Percentiles rank a stretch among this genome's conserved stretches.
Conservation (phyloP, 2,113 vertebrate genomes). For the Paralichthys olivaceus region DNA sequence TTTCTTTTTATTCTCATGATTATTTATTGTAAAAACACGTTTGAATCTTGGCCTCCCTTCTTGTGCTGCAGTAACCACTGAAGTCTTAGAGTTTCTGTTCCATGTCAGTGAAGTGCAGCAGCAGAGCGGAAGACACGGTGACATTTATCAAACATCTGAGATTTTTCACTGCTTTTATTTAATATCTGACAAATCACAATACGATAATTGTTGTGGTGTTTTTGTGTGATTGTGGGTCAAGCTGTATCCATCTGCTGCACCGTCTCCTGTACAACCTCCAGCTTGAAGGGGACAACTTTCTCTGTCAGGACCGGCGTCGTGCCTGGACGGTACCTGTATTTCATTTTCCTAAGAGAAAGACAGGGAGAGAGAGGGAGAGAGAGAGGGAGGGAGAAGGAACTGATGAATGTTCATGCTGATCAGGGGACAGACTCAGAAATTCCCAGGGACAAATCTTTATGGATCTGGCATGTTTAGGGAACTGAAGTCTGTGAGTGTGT, state of each 20-base stretch:
- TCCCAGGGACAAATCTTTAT: no score
- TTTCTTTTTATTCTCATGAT: background rate
- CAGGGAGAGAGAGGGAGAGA: no score
- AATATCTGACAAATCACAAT: background rate
- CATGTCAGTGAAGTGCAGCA: background rate
- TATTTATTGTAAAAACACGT: background rate
- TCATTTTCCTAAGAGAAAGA: constrained; percentile 55
- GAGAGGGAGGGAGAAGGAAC: background rate
- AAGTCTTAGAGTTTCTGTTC: background rate
- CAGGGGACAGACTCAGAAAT: no score
- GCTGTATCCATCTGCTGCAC: constrained; percentile 77
- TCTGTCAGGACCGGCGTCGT: constrained; percentile 75
- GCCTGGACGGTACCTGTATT: constrained; percentile 75
- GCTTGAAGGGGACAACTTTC: constrained; percentile 70
- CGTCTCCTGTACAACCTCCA: constrained; percentile 73
- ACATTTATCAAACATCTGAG: background rate
- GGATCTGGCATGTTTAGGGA: no score
- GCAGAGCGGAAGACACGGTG: background rate
- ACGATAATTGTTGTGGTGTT: background rate
- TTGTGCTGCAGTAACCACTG: background rate
- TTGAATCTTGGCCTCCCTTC: background rate
- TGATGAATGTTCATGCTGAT: background rate
- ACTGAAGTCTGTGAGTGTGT: no score
- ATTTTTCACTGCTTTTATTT: background rate
- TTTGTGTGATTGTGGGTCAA: constrained; percentile 31